A percentile compares a stretch with the other conserved stretches of the same genome.
phyloP scores from a whole-genome alignment of 2,113 vertebrate species.

The Pimephales promelas region DNA sequence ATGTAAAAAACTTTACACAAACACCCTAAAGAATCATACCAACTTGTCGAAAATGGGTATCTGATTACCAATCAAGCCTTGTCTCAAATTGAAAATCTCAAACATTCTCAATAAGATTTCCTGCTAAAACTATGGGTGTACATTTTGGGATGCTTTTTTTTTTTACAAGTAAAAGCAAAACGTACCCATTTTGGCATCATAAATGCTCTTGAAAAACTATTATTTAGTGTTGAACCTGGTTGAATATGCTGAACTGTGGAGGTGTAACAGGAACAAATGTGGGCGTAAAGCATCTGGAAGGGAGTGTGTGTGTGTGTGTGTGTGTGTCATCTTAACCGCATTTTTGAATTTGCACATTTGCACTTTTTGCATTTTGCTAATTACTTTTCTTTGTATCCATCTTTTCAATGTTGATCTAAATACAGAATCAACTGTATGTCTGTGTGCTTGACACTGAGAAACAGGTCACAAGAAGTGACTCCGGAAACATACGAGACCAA shows the following conservation, averaged over 20 bases:
- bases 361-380: neutral
- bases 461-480: constrained; percentile 31
- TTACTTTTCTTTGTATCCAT: neutral
- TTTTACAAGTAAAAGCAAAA: neutral
- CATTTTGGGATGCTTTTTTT: neutral
- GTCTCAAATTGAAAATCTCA: neutral
- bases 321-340: constrained; percentile 1
- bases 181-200: no score
- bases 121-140: neutral
- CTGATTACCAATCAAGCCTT: no score
- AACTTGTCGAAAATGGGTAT: no score
- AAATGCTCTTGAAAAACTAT: no score
- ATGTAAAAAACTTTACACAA: no score
- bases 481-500: constrained; percentile 32
- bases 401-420: neutral
- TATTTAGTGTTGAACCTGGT: neutral
- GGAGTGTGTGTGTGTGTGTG: neutral
- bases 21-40: no score
- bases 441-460: neutral
- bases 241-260: neutral
- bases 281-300: neutral
- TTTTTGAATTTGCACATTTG: neutral
- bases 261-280: neutral
- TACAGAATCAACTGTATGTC: neutral
- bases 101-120: no score